These are phyloP conservation scores for Thripadectes ignobilis DNA, from an alignment of 2,797 vertebrate genomes.

Conservation along the genomic window DNA sequence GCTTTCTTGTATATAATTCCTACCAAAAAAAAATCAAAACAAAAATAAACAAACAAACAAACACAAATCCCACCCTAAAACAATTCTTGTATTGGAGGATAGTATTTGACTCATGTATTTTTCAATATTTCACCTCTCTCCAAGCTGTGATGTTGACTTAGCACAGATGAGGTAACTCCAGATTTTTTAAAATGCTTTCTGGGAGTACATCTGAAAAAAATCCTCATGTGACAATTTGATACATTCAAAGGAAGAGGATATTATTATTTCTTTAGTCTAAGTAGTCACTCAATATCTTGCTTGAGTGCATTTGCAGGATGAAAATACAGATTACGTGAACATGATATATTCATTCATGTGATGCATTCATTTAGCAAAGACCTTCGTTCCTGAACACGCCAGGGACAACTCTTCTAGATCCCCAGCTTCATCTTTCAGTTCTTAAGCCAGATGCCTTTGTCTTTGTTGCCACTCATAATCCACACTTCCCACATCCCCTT, in stretches of 20 bases:
- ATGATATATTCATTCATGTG: neutral
- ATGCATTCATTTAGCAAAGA: neutral
- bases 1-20: neutral
- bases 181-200: neutral
- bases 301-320: neutral
- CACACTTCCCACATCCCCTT: neutral
- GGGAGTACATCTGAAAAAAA: neutral
- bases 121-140: neutral
- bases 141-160: neutral
- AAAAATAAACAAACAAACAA: neutral
- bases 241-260: neutral
- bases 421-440: neutral
- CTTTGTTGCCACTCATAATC: neutral
- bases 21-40: neutral
- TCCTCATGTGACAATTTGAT: neutral
- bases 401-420: neutral
- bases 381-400: neutral
- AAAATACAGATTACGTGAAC: neutral
- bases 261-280: neutral
- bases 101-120: neutral
- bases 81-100: neutral
- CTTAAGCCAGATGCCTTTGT: neutral
- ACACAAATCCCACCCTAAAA: neutral
- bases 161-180: neutral
- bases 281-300: neutral